These are phyloP conservation scores for Meteorus sp. DNA, from an alignment of 1,140 invertebrate species.

Conservation along the genomic window DNA sequence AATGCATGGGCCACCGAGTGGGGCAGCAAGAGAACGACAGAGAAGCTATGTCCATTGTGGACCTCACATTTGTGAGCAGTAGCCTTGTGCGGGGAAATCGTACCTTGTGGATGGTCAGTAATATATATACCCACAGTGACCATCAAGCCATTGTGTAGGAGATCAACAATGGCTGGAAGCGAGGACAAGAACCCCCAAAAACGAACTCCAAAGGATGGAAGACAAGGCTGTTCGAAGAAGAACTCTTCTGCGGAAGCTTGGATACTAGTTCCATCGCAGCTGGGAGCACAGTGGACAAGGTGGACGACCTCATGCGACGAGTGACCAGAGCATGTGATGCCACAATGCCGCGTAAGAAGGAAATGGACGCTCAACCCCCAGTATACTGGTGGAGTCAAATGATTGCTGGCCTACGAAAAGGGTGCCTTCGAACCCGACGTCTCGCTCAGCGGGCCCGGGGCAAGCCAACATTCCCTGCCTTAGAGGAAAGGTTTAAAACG, in stretches of 20 bases:
- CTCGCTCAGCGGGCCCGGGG: not conserved
- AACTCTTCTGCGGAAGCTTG: not conserved
- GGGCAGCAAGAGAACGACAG: conserved; percentile 14
- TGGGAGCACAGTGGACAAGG: not conserved
- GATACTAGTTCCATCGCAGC: not conserved
- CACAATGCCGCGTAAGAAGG: not conserved
- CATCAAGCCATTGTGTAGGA: not conserved
- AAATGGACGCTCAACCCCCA: not conserved
- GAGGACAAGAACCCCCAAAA: not conserved
- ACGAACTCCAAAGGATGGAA: not conserved
- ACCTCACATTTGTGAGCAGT: conserved; percentile 3
- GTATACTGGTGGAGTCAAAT: not conserved
- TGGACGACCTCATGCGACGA: not conserved
- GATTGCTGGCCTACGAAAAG: not conserved
- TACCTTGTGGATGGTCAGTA: not conserved
- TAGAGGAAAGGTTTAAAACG: not conserved
- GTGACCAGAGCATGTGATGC: not conserved
- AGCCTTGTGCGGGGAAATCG: not conserved
- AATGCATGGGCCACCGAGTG: conserved; percentile 19
- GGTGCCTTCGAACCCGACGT: not conserved
- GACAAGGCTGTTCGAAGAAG: not conserved
- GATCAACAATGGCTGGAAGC: not conserved
- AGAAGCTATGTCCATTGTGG: conserved; percentile 4
- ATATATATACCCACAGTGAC: not conserved
- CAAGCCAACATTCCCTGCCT: no score